Percentiles rank a stretch among this genome's conserved stretches.
Conservation (phyloP, 2,888 invertebrate species). For the Corbicula japonica region DNA sequence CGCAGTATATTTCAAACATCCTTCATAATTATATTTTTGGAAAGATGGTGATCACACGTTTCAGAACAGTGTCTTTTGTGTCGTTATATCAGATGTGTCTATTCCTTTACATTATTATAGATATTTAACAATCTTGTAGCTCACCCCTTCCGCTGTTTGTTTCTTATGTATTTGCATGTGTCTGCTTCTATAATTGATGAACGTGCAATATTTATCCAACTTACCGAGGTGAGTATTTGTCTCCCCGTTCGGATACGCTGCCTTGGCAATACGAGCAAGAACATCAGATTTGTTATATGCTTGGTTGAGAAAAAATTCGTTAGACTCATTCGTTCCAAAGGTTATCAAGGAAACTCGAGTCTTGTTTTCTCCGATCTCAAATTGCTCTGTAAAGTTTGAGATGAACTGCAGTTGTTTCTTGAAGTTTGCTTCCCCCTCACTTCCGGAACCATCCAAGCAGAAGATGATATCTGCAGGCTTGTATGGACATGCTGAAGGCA, state of each 20-base stretch:
- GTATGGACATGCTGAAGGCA: constrained; percentile 64
- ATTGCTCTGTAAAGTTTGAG: constrained; percentile 61
- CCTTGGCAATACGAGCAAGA: constrained; percentile 13
- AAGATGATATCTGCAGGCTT: constrained; percentile 71
- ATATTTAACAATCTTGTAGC: too few species aligned
- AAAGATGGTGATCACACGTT: too few species aligned
- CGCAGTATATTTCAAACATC: too few species aligned
- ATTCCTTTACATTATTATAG: too few species aligned
- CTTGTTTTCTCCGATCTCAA: constrained; percentile 60
- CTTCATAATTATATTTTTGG: too few species aligned
- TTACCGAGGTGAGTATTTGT: constrained; percentile 53
- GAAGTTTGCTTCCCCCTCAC: constrained; percentile 68
- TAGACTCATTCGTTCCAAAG: constrained; percentile 55
- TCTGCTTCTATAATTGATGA: too few species aligned
- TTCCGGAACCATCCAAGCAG: constrained; percentile 69
- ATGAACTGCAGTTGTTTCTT: constrained; percentile 68
- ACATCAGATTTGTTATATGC: constrained; percentile 14
- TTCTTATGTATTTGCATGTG: too few species aligned
- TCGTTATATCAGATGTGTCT: too few species aligned
- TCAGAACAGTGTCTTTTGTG: too few species aligned
- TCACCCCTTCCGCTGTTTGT: too few species aligned
- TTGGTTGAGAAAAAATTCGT: constrained; percentile 67
- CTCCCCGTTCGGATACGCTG: constrained; percentile 46
- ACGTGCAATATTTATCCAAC: too few species aligned
- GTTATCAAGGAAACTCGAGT: constrained; percentile 66